Conservation (phyloP, 1,140 invertebrate genomes). For the Zaprionus tsacasi region DNA sequence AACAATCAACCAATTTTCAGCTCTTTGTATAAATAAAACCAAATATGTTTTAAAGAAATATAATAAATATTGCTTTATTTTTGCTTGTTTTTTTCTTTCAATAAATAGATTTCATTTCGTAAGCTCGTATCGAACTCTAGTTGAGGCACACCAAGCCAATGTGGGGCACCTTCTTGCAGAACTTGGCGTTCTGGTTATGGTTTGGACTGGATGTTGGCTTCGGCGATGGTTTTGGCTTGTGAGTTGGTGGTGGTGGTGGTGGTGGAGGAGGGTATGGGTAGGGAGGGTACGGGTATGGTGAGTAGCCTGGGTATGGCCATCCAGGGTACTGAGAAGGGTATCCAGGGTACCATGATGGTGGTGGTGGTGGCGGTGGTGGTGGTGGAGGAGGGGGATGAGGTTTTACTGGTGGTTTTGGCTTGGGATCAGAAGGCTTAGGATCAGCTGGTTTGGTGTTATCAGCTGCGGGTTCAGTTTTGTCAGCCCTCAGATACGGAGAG, state of each 20-base stretch:
- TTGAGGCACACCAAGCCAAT: background rate
- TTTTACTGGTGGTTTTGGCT: background rate
- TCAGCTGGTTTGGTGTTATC: too few relatives aligned
- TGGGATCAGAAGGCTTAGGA: background rate
- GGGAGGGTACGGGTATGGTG: background rate
- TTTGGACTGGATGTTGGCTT: background rate
- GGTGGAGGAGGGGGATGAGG: background rate
- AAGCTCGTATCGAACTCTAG: background rate
- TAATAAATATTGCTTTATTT: conserved; percentile 8
- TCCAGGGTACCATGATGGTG: background rate
- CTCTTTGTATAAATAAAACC: background rate
- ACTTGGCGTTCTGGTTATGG: background rate
- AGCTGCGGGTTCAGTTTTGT: background rate
- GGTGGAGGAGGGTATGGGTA: conserved; percentile 1
- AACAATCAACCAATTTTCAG: background rate
- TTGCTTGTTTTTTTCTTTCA: background rate
- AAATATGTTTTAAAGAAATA: conserved; percentile 7
- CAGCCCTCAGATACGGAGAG: background rate
- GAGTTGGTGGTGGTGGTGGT: background rate
- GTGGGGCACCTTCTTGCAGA: background rate
- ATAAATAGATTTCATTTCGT: background rate
- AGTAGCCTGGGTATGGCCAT: background rate
- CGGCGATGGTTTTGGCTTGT: background rate
- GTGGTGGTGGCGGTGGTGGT: background rate
- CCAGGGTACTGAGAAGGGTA: background rate